These are phyloP conservation scores for Campylomormyrus tamandua DNA, from an alignment of 2,113 vertebrate species.

Conservation along the genomic window DNA sequence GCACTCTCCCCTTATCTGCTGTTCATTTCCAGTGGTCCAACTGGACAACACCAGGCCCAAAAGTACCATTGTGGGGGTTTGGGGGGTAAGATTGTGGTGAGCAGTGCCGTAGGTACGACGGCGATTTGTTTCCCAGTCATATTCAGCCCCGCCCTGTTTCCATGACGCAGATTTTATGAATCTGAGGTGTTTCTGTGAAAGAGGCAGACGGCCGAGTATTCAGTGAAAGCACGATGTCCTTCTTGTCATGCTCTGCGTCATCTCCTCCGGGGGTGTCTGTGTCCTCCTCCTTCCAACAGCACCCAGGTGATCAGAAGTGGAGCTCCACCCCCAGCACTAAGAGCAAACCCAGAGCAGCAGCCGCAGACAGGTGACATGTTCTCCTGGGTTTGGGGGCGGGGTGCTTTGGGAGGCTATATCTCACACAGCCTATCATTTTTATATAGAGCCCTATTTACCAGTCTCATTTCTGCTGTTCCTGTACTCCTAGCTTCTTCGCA, in stretches of 20 bases:
- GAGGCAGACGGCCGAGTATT: background rate
- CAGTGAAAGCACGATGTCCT: background rate
- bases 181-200: background rate
- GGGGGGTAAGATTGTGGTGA: background rate
- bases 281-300: slow-evolving; percentile 42
- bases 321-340: slow-evolving; percentile 54
- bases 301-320: slow-evolving; percentile 54
- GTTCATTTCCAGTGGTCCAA: background rate
- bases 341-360: slow-evolving; percentile 46
- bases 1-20: background rate
- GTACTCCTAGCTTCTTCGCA: background rate
- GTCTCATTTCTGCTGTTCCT: background rate
- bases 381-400: background rate
- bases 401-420: background rate
- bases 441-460: background rate
- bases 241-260: background rate
- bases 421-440: background rate
- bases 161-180: background rate
- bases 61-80: background rate
- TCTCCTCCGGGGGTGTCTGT: background rate
- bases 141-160: background rate
- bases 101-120: background rate
- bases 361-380: slow-evolving; percentile 21
- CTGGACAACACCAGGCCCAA: background rate
- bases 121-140: background rate